Percentiles rank a stretch among this genome's conserved stretches.
Conservation (phyloP, 2,888 invertebrate species). For the Terebella lapidaria region DNA sequence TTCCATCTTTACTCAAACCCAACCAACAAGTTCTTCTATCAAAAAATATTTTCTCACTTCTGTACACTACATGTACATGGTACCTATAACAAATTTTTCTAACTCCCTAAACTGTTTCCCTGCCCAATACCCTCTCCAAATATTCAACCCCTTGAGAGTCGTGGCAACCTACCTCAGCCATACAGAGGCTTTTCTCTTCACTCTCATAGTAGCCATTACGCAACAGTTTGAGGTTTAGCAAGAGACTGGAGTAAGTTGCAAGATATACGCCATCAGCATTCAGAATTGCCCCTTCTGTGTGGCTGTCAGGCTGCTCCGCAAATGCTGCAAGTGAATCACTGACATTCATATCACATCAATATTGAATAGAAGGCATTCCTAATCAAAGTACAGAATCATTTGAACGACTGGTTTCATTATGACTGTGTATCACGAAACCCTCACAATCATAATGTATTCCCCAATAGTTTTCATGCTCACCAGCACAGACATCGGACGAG, state of each 20-base stretch:
- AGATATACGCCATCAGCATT: conserved; percentile 93
- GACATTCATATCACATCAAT: too few species aligned
- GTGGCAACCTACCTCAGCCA: conserved; percentile 61
- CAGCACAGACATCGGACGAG: conserved; percentile 83
- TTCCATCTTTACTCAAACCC: too few species aligned
- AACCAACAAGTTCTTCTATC: too few species aligned
- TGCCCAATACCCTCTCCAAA: too few species aligned
- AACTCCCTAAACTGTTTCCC: too few species aligned
- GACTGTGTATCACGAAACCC: too few species aligned
- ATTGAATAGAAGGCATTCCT: neutral
- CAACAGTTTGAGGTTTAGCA: conserved; percentile 75
- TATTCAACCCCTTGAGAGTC: too few species aligned
- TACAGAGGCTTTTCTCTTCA: conserved; percentile 42
- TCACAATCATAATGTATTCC: too few species aligned
- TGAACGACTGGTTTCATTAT: neutral
- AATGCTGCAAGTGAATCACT: neutral
- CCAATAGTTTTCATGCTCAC: too few species aligned
- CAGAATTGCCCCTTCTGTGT: conserved; percentile 60
- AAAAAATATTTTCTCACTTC: too few species aligned
- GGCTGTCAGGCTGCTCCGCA: neutral
- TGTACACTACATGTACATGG: too few species aligned
- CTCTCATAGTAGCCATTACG: conserved; percentile 67
- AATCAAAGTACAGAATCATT: neutral
- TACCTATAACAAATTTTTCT: too few species aligned
- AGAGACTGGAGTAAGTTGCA: conserved; percentile 78